Evolutionary conservation across 92 coral and sea anemone species (phyloP).

Genomic region (Nematostella vectensis): DNA sequence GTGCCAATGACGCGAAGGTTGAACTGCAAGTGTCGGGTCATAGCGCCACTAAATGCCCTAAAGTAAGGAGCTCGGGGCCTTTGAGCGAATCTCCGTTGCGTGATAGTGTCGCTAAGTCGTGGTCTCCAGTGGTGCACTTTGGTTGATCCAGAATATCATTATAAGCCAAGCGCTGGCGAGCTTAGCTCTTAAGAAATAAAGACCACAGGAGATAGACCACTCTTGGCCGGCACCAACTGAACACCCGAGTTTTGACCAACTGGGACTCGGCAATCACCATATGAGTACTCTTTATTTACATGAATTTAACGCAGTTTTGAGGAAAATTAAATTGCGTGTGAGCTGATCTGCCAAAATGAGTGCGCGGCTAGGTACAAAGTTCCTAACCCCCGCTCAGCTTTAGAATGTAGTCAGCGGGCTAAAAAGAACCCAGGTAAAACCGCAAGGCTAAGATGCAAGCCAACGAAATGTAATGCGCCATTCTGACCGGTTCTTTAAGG

Average conservation of each 20-base stretch:
- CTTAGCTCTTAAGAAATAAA: constrained; percentile 2
- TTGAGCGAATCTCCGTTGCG: background rate
- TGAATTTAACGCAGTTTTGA: too few species aligned
- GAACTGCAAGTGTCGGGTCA: background rate
- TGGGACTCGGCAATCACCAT: background rate
- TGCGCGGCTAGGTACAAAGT: background rate
- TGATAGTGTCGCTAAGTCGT: background rate
- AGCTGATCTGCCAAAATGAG: too few species aligned
- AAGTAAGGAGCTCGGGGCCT: background rate
- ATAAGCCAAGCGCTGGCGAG: background rate
- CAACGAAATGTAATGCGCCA: too few species aligned
- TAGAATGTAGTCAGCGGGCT: background rate
- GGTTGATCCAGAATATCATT: constrained; percentile 2
- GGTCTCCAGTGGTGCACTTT: constrained; percentile 3
- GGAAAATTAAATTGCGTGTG: too few species aligned
- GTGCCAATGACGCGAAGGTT: background rate
- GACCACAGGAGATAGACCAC: constrained; percentile 1
- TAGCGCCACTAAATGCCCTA: background rate
- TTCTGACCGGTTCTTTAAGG: too few species aligned
- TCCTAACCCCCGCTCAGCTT: background rate
- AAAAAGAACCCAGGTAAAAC: background rate
- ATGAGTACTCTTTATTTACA: background rate
- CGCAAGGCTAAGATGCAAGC: too few species aligned
- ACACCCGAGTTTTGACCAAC: background rate
- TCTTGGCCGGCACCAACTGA: background rate